A percentile compares a stretch with the other conserved stretches of the same genome.
Evolutionary conservation across 2,113 vertebrate species (phyloP).

Genomic region (Microtus richardsoni): DNA sequence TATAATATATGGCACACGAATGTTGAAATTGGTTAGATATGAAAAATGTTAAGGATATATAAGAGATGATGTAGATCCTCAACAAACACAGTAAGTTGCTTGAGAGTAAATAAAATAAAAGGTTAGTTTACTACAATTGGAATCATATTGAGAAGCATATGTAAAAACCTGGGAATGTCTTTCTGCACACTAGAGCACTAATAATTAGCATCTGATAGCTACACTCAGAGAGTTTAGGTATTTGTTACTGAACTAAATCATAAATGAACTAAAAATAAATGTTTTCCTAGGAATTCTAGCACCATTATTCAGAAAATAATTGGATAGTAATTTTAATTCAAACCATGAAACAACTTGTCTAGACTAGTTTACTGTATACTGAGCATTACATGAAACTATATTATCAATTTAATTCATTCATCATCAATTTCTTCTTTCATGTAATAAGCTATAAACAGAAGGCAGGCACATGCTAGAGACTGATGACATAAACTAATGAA

Average conservation of each 20-base stretch:
- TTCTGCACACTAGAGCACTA: slow-evolving; percentile 59
- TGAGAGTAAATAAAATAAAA: slow-evolving; percentile 62
- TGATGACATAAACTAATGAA: neutral
- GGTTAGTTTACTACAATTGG: slow-evolving; percentile 22
- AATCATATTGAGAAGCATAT: slow-evolving; percentile 63
- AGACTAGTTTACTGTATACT: neutral
- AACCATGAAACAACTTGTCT: neutral
- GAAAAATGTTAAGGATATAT: slow-evolving; percentile 14
- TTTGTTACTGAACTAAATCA: slow-evolving; percentile 60
- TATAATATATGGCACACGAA: neutral
- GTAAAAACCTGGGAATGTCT: slow-evolving; percentile 59
- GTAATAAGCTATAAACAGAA: neutral
- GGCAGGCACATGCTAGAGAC: neutral
- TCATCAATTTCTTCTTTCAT: slow-evolving; percentile 1
- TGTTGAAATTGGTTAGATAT: neutral
- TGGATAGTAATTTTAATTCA: slow-evolving; percentile 12
- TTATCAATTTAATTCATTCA: neutral
- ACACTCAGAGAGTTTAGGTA: slow-evolving; percentile 12
- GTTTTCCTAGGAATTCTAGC: slow-evolving; percentile 39
- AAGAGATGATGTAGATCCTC: neutral
- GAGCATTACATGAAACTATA: neutral
- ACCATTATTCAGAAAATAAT: neutral
- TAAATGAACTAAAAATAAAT: slow-evolving; percentile 44
- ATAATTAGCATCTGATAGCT: slow-evolving; percentile 66
- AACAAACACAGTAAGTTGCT: neutral